Evolutionary conservation across 2,797 vertebrate species (phyloP).

Genomic region (Phaenicophaeus curvirostris): DNA sequence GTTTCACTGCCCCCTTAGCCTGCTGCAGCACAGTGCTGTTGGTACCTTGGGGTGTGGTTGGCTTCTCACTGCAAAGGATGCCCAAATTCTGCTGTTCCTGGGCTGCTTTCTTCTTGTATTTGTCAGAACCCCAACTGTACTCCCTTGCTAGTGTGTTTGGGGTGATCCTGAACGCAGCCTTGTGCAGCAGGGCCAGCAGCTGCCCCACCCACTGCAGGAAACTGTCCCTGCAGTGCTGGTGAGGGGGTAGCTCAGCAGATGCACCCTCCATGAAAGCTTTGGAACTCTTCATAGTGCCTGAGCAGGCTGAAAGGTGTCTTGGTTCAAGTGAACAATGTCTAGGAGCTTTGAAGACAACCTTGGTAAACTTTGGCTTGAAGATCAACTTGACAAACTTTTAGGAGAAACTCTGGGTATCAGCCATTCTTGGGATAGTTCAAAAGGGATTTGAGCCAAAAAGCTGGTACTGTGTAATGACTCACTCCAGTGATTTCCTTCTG

Average conservation of each 20-base stretch:
- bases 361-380: background rate
- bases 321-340: background rate
- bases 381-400: background rate
- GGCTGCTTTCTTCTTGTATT: background rate
- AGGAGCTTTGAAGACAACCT: background rate
- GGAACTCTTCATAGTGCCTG: background rate
- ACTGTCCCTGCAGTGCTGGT: background rate
- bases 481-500: background rate
- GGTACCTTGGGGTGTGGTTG: background rate
- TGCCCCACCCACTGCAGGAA: background rate
- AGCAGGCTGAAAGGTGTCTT: background rate
- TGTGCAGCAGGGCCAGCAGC: fast-evolving
- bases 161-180: background rate
- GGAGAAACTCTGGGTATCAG: background rate
- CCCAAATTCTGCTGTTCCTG: background rate
- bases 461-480: background rate
- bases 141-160: background rate
- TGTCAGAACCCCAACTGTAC: fast-evolving
- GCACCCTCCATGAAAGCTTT: fast-evolving
- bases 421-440: background rate
- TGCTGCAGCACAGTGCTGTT: background rate
- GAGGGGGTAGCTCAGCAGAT: background rate
- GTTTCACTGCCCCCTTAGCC: background rate
- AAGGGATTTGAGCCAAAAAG: background rate
- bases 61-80: background rate